These are phyloP conservation scores for Eupithecia subfuscata DNA, from an alignment of 2,888 invertebrate genomes.

Conservation along the genomic window DNA sequence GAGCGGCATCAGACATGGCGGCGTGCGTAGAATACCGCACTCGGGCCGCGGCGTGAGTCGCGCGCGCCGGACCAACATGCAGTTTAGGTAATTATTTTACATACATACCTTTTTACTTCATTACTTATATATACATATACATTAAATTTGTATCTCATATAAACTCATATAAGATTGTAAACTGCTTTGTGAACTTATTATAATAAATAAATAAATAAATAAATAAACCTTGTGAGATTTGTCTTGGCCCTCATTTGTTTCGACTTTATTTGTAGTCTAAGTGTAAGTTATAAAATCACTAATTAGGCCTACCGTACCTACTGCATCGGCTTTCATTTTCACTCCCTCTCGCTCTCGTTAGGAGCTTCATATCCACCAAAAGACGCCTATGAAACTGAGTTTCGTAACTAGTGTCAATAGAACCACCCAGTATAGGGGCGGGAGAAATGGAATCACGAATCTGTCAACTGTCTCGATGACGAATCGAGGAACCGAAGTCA, in stretches of 20 bases:
- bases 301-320: no score
- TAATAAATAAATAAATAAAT: no score
- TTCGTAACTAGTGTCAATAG: neutral
- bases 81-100: conserved; percentile 87
- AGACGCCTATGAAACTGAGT: neutral
- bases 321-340: no score
- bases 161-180: no score
- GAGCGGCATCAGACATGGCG: conserved; percentile 89
- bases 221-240: no score
- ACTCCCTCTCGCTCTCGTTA: neutral
- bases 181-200: no score
- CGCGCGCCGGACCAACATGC: conserved; percentile 96
- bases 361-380: neutral
- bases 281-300: no score
- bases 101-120: neutral
- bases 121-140: no score
- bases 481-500: no score
- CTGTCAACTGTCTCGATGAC: neutral
- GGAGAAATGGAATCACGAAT: neutral
- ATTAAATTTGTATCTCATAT: no score
- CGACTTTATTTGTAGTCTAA: no score
- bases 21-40: conserved; percentile 92
- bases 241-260: no score
- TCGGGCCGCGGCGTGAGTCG: conserved; percentile 90
- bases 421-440: neutral